A percentile compares a stretch with the other conserved stretches of the same genome.
Evolutionary conservation across 2,888 invertebrate species (phyloP).

Genomic region (Protonemura montana): DNA sequence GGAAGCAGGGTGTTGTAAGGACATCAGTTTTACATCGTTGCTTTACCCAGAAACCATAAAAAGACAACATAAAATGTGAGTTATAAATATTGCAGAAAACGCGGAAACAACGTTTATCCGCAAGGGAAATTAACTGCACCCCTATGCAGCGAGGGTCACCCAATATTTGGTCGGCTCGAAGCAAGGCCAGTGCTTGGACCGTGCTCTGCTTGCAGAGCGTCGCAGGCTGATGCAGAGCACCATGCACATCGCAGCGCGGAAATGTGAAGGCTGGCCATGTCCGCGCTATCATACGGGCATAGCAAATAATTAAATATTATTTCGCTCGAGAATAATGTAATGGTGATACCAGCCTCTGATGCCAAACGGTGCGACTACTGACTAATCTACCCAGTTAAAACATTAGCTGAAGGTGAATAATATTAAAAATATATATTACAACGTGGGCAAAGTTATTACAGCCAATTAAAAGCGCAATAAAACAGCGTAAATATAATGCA

Average conservation of each 20-base stretch:
- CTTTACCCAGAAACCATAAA: constrained; percentile 4
- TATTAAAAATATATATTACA: neutral
- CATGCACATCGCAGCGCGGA: too few species aligned
- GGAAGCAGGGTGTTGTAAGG: neutral
- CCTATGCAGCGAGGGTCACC: constrained; percentile 14
- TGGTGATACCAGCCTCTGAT: neutral
- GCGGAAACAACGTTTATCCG: constrained; percentile 30
- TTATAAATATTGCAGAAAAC: constrained; percentile 34
- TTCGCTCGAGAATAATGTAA: neutral
- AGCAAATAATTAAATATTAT: neutral
- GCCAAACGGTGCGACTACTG: neutral
- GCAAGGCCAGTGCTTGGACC: too few species aligned
- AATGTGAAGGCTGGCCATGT: too few species aligned
- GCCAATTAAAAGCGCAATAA: constrained; percentile 19
- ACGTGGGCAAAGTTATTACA: neutral
- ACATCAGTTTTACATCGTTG: neutral
- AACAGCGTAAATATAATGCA: constrained; percentile 1
- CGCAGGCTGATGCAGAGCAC: too few species aligned
- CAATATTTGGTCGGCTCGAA: constrained; percentile 25
- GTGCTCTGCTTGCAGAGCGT: too few species aligned
- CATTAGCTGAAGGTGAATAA: neutral
- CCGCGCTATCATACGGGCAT: neutral
- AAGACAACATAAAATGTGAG: constrained; percentile 19
- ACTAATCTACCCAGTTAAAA: neutral
- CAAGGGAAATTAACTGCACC: constrained; percentile 32